phyloP scores from a whole-genome alignment of 2,888 invertebrate genomes.

The Sabatieria punctata region DNA sequence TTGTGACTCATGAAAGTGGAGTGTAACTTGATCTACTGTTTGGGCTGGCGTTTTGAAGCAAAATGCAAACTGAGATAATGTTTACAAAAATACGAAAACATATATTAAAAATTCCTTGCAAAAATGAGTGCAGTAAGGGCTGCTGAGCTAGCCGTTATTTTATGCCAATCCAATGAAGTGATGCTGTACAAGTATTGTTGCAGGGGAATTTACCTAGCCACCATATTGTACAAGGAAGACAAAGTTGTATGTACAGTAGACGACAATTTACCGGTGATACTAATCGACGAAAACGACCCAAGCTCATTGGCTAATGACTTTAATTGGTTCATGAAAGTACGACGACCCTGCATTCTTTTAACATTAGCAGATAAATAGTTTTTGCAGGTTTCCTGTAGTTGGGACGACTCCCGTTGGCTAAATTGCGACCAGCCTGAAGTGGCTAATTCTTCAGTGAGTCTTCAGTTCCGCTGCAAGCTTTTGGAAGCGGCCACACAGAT shows the following conservation, averaged over 20 bases:
- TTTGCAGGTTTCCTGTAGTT: constrained; percentile 66
- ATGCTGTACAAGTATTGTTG: too few relatives aligned
- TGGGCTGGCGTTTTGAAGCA: too few relatives aligned
- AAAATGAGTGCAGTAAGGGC: too few relatives aligned
- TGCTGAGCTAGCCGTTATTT: too few relatives aligned
- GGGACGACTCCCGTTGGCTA: constrained; percentile 83
- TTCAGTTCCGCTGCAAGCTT: constrained; percentile 73
- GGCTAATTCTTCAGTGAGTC: constrained; percentile 60
- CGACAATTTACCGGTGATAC: constrained; percentile 86
- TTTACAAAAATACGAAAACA: too few relatives aligned
- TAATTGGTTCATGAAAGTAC: constrained; percentile 90
- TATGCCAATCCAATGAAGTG: too few relatives aligned
- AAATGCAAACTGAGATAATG: too few relatives aligned
- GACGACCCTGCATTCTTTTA: constrained; percentile 1
- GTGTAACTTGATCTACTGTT: too few relatives aligned
- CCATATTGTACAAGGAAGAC: constrained; percentile 83
- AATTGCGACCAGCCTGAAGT: too few relatives aligned
- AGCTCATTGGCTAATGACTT: constrained; percentile 73
- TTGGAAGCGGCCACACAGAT: constrained; percentile 79
- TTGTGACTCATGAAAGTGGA: too few relatives aligned
- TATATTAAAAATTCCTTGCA: too few relatives aligned
- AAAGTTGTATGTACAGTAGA: constrained; percentile 88
- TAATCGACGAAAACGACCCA: constrained; percentile 87
- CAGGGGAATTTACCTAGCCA: constrained; percentile 82
- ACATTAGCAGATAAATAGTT: not conserved